Evolutionary conservation across 2,888 invertebrate genomes (phyloP), one percentile per base, ranked within the genome.

Genomic region (Adineta ricciae): DNA sequence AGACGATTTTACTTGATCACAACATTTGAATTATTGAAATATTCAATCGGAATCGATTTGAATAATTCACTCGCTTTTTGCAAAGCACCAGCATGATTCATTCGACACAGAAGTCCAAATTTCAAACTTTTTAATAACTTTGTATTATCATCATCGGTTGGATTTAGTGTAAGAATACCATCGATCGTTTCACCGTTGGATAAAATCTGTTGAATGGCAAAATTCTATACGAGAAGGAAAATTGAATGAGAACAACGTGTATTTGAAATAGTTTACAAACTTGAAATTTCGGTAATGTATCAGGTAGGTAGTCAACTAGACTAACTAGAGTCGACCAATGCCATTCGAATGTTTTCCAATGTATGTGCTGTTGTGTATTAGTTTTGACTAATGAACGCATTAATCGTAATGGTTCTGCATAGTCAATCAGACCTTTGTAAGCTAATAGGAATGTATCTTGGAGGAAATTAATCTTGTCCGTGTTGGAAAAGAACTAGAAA

Each of bases 291-390:
- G 41, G 16, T n/a, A n/a, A 56, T 54, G 83, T 56, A 64, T 83
- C 83, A 85, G 46, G 46, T 46, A 46, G 11, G 11, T 46, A 46
- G 11, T 46, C 46, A 46, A 46, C 41, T 50, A 85, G 36, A 41
- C 41, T 36, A 24, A 83, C 83, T 64, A 85, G 54, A 54, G 64
- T 85, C 49, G 21, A 38, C 83, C 83, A 56, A 83, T 85, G 85
- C 85, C 85, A 85, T 49, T 54, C 36, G 46, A 85, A 85, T 85
- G 85, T 85, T 83, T 54, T 46, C 85, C 85, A 85, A 36, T 83
- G 85, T 72, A 85, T 83, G 41, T 52, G 56, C 14, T 83, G 46
- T 72, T 73, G 83, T 9, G 83, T 83, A 32, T 19, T 32, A 9
- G 64, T 50, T 49, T n/a, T 56, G 21, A 56, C 56, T 24, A 85